Evolutionary conservation across 2,113 vertebrate species (phyloP), one percentile per base, ranked within the genome.

Genomic region (Columbina picui): DNA sequence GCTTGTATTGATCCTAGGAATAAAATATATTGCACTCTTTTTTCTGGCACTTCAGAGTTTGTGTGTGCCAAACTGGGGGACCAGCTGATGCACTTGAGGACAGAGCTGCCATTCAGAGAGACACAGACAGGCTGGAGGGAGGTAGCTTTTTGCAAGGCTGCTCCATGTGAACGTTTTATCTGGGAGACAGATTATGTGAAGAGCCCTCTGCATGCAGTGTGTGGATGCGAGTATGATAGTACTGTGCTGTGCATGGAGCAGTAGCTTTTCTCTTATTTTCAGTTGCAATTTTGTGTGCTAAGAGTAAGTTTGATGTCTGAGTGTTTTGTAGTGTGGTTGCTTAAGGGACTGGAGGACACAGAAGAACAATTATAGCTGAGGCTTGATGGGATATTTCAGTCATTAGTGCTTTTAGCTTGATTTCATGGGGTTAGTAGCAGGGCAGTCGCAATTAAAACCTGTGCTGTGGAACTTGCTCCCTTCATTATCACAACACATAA

Each of bases 401-500:
- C 1, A 0, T 93, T 84, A 74, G 69, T 60, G 47, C 84, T 91
- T 68, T 36, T 77, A 75, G 70, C 65, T 87, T 78, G 36, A 49
- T 94, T 84, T 94, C 53, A 4, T 50, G 57, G 81, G 61, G 70
- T 85, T 76, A 79, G 27, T 75, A 55, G 81, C 69, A 79, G 89
- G 70, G 70, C 81, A 89, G 14, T 79, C 0, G 0, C 61, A 85
- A 27, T 94, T 94, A 67, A 84, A 93, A 74, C 57, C 23, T 0
- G 0, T 52, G 47, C 81, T 73, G 59, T 76, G 87, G 53, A 65
- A 64, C 36, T 76, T 82, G 34, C 32, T 89, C 14, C 27, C 18
- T 86, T 86, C 0, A 0, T 85, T 92, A 34, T 25, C 1, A 0
- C n/a, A 50, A 49, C 1, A 0, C 12, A 1, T 32, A 38, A 30